Conservation (phyloP, 2,797 vertebrate genomes). For the Hoplostethus atlanticus region DNA sequence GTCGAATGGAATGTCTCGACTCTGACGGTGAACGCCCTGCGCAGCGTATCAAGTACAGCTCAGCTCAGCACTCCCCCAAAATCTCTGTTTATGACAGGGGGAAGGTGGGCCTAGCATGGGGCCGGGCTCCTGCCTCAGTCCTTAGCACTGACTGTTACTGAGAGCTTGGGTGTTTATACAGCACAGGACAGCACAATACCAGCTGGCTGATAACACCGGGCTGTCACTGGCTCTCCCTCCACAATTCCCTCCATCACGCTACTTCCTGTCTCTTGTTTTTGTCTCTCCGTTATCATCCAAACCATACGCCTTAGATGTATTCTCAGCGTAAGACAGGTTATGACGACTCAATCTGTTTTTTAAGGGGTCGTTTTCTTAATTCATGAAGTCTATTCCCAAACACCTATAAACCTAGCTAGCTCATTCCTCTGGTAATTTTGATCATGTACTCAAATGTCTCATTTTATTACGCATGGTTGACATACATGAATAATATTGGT, state of each 20-base stretch:
- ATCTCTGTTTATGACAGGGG: constrained; percentile 75
- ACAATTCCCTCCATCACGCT: constrained; percentile 52
- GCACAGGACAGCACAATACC: constrained; percentile 78
- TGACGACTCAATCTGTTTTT: too few relatives aligned
- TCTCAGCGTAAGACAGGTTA: not conserved
- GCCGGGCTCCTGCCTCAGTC: constrained; percentile 72
- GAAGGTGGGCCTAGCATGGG: constrained; percentile 74
- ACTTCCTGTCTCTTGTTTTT: constrained; percentile 41
- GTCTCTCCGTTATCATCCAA: constrained; percentile 14
- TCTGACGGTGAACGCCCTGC: constrained; percentile 69
- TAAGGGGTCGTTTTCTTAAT: not conserved
- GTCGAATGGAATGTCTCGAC: constrained; percentile 72
- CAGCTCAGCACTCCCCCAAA: constrained; percentile 73
- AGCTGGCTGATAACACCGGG: constrained; percentile 82
- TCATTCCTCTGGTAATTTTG: constrained; percentile 16
- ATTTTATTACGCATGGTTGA: constrained; percentile 43
- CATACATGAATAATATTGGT: constrained; percentile 64
- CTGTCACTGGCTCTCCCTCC: constrained; percentile 55
- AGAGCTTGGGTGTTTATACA: constrained; percentile 85
- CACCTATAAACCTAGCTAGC: not conserved
- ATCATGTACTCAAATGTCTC: constrained; percentile 50
- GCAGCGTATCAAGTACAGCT: constrained; percentile 53
- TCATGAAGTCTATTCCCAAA: not conserved
- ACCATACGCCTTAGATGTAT: not conserved
- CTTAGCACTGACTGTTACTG: constrained; percentile 90